Evolutionary conservation across 2,797 vertebrate genomes (phyloP).

Genomic region (Sitta carolinensis): DNA sequence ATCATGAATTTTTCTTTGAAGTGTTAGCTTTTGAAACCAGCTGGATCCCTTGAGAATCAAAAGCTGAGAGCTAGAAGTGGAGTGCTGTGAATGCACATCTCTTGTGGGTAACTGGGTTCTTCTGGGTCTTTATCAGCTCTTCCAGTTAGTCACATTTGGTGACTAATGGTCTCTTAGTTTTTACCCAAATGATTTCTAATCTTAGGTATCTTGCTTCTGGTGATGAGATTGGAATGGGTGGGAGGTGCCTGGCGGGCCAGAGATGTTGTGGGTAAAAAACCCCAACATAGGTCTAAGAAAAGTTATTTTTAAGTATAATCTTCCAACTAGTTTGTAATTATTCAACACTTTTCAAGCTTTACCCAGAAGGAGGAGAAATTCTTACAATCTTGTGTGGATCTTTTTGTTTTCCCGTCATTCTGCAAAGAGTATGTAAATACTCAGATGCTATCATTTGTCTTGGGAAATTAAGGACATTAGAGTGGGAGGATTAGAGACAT

Average conservation of each 20-base stretch:
- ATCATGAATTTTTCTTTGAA: not conserved
- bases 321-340: not conserved
- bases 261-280: not conserved
- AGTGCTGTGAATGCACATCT: not conserved
- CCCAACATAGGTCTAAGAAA: not conserved
- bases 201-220: not conserved
- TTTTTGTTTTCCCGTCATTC: not conserved
- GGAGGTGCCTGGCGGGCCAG: not conserved
- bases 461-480: constrained; percentile 15
- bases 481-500: constrained; percentile 4
- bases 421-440: not conserved
- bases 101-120: not conserved
- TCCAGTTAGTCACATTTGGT: not conserved
- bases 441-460: constrained; percentile 13
- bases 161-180: not conserved
- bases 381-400: not conserved
- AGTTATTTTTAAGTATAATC: not conserved
- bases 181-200: not conserved
- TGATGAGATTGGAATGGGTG: not conserved
- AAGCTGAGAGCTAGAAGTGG: not conserved
- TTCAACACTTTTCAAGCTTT: not conserved
- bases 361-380: not conserved
- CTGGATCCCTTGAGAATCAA: not conserved
- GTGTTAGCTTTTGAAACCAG: not conserved
- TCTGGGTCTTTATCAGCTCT: not conserved